Evolutionary conservation across 2,113 vertebrate genomes (phyloP), one percentile per base, ranked within the genome.

Genomic region (Pachyramphus minor): DNA sequence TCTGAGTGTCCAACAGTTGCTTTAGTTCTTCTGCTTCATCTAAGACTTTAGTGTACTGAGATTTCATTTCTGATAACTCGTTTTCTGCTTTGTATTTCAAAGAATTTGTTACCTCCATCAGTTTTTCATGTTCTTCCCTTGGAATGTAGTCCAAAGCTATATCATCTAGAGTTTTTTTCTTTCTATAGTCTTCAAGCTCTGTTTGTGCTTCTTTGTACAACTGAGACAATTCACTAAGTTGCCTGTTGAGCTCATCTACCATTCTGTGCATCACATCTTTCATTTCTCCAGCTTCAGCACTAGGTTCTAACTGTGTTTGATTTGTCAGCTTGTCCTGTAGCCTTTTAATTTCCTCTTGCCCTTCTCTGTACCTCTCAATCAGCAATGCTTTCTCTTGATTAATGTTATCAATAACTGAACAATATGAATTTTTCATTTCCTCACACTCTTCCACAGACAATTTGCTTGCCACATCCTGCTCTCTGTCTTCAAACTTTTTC

Each of bases 191-290:
- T 86, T 98, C 98, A 63, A 99, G 98, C 91, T 99, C 99, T 20
- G 96, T 96, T 96, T 99, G 99, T 62, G 99, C 98, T 91, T 99
- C 99, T n/a, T 98, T 98, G 97, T 99, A 99, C 60, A 98, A 98
- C 90, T 98, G 98, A 4, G 99, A 99, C 37, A 99, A 98, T 93
- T 99, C 99, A 47, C 97, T 97, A 69, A 99, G 95, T 76, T 99
- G 98, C 37, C 97, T 98, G 89, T 99, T 99, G 58, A 99, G 98
- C 30, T 99, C 99, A 12, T 98, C 98, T 28, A 99, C 98, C 8
- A 98, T 98, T 89, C 96, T 97, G 27, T 97, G 98, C 92, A 98
- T 97, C 58, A 97, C 98, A 15, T 98, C 97, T 95, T 99, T 99
- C 98, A 98, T 98, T 87, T 99, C 98, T 52, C 97, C 98, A 62